Conservation (phyloP, 2,797 vertebrate genomes). For the Todus mexicanus region DNA sequence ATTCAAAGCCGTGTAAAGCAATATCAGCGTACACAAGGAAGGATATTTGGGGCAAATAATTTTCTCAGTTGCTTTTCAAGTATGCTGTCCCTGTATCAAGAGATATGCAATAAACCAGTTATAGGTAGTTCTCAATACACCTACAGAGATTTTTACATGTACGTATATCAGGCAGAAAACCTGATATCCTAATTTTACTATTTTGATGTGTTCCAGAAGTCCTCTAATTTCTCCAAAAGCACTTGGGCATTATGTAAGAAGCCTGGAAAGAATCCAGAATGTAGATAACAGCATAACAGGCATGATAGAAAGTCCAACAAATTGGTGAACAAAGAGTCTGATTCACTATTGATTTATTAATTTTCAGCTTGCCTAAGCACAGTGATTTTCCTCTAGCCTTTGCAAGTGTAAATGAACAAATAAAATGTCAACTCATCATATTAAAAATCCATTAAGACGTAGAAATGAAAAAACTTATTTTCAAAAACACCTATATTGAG, state of each 20-base stretch:
- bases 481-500: neutral
- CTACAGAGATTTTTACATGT: neutral
- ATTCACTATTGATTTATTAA: constrained; percentile 22
- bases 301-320: neutral
- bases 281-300: neutral
- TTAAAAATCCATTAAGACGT: neutral
- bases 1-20: neutral
- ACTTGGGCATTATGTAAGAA: neutral
- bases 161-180: neutral
- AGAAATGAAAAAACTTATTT: neutral
- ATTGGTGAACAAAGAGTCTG: neutral
- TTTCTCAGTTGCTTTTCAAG: neutral
- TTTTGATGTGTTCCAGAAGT: neutral
- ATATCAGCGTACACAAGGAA: rapidly evolving
- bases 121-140: neutral
- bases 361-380: neutral
- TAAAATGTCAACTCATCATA: neutral
- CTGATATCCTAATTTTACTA: neutral
- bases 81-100: neutral
- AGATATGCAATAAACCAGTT: neutral
- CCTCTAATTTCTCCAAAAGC: neutral
- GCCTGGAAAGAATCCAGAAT: neutral
- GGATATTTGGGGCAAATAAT: neutral
- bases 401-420: neutral
- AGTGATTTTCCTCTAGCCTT: neutral